Evolutionary conservation across 2,888 invertebrate species (phyloP).

Genomic region (Andrena bucephala): DNA sequence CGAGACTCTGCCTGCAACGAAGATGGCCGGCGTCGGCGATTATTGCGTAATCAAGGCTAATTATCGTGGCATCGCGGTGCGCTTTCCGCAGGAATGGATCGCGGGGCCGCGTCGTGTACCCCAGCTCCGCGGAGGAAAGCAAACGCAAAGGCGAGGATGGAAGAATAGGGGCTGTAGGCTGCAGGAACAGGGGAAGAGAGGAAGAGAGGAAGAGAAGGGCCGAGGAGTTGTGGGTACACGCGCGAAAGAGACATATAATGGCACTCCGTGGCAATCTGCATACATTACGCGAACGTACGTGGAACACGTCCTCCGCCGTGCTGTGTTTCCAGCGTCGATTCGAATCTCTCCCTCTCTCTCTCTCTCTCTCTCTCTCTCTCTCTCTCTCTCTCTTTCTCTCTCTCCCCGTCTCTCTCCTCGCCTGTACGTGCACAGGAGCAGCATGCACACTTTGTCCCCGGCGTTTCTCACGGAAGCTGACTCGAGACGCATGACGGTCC

Average conservation of each 20-base stretch:
- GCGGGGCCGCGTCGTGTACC: not conserved
- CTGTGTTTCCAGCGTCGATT: slow-evolving; percentile 9
- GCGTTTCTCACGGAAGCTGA: slow-evolving; percentile 82
- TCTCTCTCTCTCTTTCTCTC: not conserved
- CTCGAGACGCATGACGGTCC: slow-evolving; percentile 73
- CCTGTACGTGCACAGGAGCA: not conserved
- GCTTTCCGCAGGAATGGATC: slow-evolving; percentile 27
- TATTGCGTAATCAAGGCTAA: slow-evolving; percentile 81
- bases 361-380: not conserved
- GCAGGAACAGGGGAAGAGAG: slow-evolving; percentile 35
- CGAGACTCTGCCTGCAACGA: slow-evolving; percentile 16
- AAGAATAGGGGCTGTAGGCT: slow-evolving; percentile 15
- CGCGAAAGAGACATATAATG: slow-evolving; percentile 80
- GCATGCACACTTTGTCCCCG: slow-evolving; percentile 73
- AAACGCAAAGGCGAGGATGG: slow-evolving; percentile 14
- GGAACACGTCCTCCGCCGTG: slow-evolving; percentile 8
- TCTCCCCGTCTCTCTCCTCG: not conserved
- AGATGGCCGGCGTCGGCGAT: slow-evolving; percentile 72
- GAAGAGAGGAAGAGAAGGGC: slow-evolving; percentile 31
- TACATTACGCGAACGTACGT: slow-evolving; percentile 74
- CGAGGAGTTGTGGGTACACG: slow-evolving; percentile 44
- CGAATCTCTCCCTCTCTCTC: not conserved
- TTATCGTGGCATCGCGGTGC: slow-evolving; percentile 75
- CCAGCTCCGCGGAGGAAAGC: not conserved
- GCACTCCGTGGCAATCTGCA: slow-evolving; percentile 81